Base-by-base conservation (phyloP, 2,113 vertebrate genomes). In the Sclerurus mexicanus region DNA sequence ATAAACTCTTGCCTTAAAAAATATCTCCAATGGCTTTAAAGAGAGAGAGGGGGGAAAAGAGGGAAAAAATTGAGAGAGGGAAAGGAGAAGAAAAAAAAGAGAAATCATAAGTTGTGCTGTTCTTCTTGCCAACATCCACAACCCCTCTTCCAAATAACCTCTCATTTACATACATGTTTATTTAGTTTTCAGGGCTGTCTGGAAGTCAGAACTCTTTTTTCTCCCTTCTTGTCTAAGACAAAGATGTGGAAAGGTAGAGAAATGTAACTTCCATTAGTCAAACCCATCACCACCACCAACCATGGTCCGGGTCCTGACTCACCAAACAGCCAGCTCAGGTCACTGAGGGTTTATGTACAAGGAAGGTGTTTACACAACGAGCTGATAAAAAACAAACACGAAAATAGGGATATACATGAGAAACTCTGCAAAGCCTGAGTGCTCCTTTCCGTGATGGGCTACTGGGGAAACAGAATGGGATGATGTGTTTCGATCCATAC, bases 181-280 rank as follows among this genome's bases (percentile, higher is more conserved):
- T 98, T 98, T 98, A 96, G 96, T 96, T 98, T 98, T 95, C 96
- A 79, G 92, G 97, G 97, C 91, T 95, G 97, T 98, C 97, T 98
- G 97, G 96, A 97, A 97, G 85, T 91, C 95, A 83, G 89, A 86
- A 71, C 88, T 74, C 84, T 68, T 6, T 64, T 5, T 22, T 68
- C 60, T 30, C 30, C 56, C 55, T 93, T 86, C 76, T 90, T 77
- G 93, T 77, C 58, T 71, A 85, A 96, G 87, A 97, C 96, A 97
- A 97, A 97, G 95, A 95, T 86, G 93, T 10, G 4, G 87, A 95
- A 90, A 97, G 77, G 94, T 49, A 88, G 56, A 77, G 90, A 89
- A 92, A 84, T 22, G 50, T 56, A 75, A 88, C 76, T 76, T 42
- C 39, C 17, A 21, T 75, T 30, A 58, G 64, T 71, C 83, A 68